Evolutionary conservation across 2,888 invertebrate species (phyloP).

Genomic region (Cryptus armator): DNA sequence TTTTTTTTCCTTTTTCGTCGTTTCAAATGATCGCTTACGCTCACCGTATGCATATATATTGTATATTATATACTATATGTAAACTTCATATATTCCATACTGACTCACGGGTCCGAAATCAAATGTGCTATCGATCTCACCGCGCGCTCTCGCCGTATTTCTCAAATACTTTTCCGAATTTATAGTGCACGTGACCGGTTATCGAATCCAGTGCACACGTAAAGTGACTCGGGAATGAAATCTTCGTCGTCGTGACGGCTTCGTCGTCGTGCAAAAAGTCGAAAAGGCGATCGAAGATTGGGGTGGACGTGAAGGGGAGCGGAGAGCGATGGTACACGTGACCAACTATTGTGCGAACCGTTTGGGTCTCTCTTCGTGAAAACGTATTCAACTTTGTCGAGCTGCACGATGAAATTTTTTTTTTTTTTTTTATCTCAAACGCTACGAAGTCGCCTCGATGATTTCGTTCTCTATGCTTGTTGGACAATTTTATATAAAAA

Average conservation of each 20-base stretch:
- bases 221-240: constrained; percentile 49
- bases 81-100: constrained; percentile 15
- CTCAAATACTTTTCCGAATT: constrained; percentile 55
- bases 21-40: background rate
- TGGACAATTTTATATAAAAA: background rate
- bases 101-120: constrained; percentile 5
- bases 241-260: constrained; percentile 20
- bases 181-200: constrained; percentile 58
- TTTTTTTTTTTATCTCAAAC: too few species aligned
- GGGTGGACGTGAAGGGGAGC: too few species aligned
- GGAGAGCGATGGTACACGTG: background rate
- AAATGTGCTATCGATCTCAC: constrained; percentile 16
- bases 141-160: constrained; percentile 43
- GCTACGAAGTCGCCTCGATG: background rate
- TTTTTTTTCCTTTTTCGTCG: background rate
- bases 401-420: too few species aligned
- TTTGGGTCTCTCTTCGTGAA: background rate
- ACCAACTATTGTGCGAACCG: constrained; percentile 1
- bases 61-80: constrained; percentile 8
- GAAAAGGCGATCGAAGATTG: background rate
- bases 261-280: background rate
- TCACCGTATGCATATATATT: background rate
- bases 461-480: background rate
- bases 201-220: constrained; percentile 31
- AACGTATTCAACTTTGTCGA: too few species aligned